Percentiles rank a stretch among this genome's conserved stretches.
Evolutionary conservation across 2,113 vertebrate species (phyloP).

Genomic region (Hassar affinis): DNA sequence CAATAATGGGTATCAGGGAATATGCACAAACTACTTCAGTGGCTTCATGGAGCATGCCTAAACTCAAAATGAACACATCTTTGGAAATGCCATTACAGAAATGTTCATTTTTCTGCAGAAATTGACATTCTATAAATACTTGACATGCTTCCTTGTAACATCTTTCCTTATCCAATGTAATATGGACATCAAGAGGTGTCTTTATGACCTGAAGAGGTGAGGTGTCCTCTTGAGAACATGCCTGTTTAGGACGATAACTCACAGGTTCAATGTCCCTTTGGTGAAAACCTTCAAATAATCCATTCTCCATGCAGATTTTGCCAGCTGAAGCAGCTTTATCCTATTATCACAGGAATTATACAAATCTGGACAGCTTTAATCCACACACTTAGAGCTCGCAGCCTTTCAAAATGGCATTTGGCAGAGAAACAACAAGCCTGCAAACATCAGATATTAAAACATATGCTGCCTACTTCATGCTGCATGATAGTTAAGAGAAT

Average conservation of each 20-base stretch:
- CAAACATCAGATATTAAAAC: slow-evolving; percentile 40
- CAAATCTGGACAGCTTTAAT: slow-evolving; percentile 74
- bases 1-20: slow-evolving; percentile 66
- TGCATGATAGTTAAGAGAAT: background rate
- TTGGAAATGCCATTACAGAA: slow-evolving; percentile 49
- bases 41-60: slow-evolving; percentile 58
- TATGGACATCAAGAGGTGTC: slow-evolving; percentile 59
- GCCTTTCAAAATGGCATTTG: slow-evolving; percentile 64
- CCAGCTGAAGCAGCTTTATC: slow-evolving; percentile 73
- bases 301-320: slow-evolving; percentile 75
- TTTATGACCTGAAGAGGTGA: slow-evolving; percentile 53
- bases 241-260: slow-evolving; percentile 71
- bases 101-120: slow-evolving; percentile 57
- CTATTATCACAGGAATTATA: slow-evolving; percentile 77
- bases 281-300: slow-evolving; percentile 71
- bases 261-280: slow-evolving; percentile 68
- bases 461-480: background rate
- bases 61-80: slow-evolving; percentile 63
- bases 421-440: slow-evolving; percentile 55
- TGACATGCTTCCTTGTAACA: slow-evolving; percentile 45
- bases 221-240: slow-evolving; percentile 69
- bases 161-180: slow-evolving; percentile 57
- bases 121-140: slow-evolving; percentile 55
- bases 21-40: slow-evolving; percentile 62
- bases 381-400: slow-evolving; percentile 66